Conservation (phyloP, 2,888 invertebrate genomes). For the Cephus nigrinus region DNA sequence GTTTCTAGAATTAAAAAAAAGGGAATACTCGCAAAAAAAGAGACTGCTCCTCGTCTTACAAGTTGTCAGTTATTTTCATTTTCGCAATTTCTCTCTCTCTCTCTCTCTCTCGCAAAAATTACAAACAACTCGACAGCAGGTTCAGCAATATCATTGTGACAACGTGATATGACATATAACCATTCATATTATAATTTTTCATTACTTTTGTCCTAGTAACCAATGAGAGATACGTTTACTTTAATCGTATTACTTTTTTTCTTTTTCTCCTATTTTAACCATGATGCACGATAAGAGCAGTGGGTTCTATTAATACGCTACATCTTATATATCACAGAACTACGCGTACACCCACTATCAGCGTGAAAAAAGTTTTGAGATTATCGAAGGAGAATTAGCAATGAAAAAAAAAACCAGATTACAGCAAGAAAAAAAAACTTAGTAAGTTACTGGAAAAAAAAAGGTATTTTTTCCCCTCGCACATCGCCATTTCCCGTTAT, state of each 20-base stretch:
- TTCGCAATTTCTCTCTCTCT: slow-evolving; percentile 27
- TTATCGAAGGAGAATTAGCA: slow-evolving; percentile 13
- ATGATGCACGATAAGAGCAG: slow-evolving; percentile 55
- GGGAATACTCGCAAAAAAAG: slow-evolving; percentile 44
- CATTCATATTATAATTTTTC: slow-evolving; percentile 4
- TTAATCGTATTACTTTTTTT: slow-evolving; percentile 34
- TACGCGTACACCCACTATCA: slow-evolving; percentile 63
- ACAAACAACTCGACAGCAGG: slow-evolving; percentile 35
- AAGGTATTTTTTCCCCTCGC: background rate
- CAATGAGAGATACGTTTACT: slow-evolving; percentile 48
- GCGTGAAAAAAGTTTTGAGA: slow-evolving; percentile 35
- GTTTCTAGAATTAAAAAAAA: background rate
- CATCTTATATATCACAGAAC: slow-evolving; percentile 68
- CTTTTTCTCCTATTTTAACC: slow-evolving; percentile 45
- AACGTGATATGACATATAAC: slow-evolving; percentile 55
- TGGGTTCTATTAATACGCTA: slow-evolving; percentile 55
- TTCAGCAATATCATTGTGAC: slow-evolving; percentile 44
- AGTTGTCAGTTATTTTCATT: slow-evolving; percentile 19
- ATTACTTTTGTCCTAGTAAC: slow-evolving; percentile 33
- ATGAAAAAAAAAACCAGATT: background rate
- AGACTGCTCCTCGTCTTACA: slow-evolving; percentile 6
- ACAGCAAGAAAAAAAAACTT: background rate
- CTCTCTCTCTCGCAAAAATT: slow-evolving; percentile 22
- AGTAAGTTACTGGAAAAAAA: background rate
- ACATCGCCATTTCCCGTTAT: background rate